phyloP scores from a whole-genome alignment of 2,888 invertebrate species.

The Perizoma flavofasciatum region DNA sequence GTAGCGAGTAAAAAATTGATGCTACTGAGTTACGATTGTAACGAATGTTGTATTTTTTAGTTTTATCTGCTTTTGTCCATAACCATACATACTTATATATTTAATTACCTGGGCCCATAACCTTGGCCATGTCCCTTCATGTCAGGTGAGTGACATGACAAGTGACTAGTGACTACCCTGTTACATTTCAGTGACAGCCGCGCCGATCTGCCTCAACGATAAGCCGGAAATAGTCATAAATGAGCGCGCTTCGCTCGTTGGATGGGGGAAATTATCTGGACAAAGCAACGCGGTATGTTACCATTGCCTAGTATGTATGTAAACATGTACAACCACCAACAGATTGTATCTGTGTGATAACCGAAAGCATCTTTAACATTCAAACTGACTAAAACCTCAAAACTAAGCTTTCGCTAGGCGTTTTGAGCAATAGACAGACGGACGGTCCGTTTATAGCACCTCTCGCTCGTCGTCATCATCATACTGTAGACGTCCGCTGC shows the following conservation, averaged over 20 bases:
- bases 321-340: neutral
- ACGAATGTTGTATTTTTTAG: no score
- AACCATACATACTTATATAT: neutral
- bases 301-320: neutral
- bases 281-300: slow-evolving; percentile 73
- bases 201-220: slow-evolving; percentile 89
- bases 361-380: no score
- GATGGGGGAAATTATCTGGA: slow-evolving; percentile 89
- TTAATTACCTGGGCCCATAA: neutral
- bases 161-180: slow-evolving; percentile 15
- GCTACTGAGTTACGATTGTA: no score
- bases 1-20: no score
- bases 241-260: slow-evolving; percentile 85
- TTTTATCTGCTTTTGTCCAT: neutral
- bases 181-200: slow-evolving; percentile 86
- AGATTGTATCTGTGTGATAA: neutral
- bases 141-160: slow-evolving; percentile 33
- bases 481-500: no score
- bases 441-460: no score
- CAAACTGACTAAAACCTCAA: no score
- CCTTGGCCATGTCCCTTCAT: slow-evolving; percentile 21
- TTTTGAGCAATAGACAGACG: no score
- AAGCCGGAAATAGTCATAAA: slow-evolving; percentile 87
- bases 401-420: no score
- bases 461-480: no score